Conservation (phyloP, 2,113 vertebrate genomes). For the Tetrao urogallus region DNA sequence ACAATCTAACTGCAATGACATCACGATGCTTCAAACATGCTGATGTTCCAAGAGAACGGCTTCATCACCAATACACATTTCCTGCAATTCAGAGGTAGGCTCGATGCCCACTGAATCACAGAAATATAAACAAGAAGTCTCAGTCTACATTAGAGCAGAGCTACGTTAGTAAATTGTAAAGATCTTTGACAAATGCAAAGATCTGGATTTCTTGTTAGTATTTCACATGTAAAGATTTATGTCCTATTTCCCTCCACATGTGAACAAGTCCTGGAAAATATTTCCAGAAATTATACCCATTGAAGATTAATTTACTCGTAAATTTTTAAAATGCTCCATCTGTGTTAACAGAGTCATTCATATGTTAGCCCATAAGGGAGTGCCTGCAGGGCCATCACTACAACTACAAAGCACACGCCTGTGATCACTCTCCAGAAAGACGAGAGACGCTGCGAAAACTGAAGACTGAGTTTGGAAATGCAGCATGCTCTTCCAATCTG, state of each 20-base stretch:
- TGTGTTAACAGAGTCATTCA: conserved; percentile 27
- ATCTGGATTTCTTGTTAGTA: not conserved
- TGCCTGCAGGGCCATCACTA: not conserved
- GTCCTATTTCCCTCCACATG: not conserved
- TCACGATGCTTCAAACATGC: too few relatives aligned
- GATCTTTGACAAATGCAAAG: not conserved
- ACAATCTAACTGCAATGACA: not conserved
- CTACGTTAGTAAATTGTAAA: not conserved
- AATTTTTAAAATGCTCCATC: not conserved
- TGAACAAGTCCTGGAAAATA: not conserved
- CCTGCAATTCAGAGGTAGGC: not conserved
- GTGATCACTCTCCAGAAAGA: not conserved
- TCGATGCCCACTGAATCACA: not conserved
- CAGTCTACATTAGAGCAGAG: not conserved
- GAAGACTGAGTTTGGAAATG: not conserved
- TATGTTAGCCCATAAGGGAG: not conserved
- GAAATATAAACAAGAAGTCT: not conserved
- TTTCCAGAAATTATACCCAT: not conserved
- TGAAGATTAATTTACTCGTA: not conserved
- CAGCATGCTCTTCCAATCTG: not conserved
- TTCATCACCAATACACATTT: not conserved
- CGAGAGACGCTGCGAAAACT: not conserved
- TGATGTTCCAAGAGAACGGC: not conserved
- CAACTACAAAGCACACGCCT: not conserved
- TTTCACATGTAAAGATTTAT: not conserved